These are phyloP conservation scores for Eulemur coronatus DNA, from an alignment of 2,797 vertebrate genomes.

Conservation along the genomic window DNA sequence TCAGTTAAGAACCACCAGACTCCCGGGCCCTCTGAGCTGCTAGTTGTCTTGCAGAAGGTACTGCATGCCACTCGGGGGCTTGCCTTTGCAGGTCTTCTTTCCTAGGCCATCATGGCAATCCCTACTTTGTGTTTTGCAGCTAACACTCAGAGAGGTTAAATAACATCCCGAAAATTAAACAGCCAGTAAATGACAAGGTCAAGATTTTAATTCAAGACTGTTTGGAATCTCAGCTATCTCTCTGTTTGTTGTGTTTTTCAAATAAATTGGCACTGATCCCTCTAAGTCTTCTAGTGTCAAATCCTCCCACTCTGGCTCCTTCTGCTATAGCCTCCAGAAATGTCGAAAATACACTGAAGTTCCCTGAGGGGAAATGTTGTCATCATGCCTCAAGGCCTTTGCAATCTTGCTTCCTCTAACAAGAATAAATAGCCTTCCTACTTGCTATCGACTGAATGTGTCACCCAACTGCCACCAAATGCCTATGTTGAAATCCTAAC, in stretches of 20 bases:
- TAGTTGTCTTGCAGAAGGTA: not conserved
- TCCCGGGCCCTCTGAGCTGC: not conserved
- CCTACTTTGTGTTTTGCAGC: not conserved
- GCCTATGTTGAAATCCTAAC: not conserved
- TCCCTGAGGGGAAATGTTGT: rapidly evolving
- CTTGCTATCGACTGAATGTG: not conserved
- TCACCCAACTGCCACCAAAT: not conserved
- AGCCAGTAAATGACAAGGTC: not conserved
- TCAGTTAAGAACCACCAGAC: not conserved
- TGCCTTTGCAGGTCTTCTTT: not conserved
- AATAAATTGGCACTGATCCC: not conserved
- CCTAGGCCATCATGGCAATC: not conserved
- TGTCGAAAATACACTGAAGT: not conserved
- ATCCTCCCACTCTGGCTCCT: not conserved
- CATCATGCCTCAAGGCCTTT: not conserved
- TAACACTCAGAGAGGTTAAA: not conserved
- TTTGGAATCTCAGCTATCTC: not conserved
- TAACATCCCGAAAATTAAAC: not conserved
- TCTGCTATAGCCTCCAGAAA: not conserved
- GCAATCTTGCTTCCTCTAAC: not conserved
- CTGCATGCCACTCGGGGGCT: rapidly evolving
- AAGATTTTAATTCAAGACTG: not conserved
- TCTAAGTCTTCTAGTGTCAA: not conserved
- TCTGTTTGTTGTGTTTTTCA: not conserved
- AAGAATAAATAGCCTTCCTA: not conserved